Evolutionary conservation across 1,140 invertebrate species (phyloP).

Genomic region (Drosophila gunungcola): DNA sequence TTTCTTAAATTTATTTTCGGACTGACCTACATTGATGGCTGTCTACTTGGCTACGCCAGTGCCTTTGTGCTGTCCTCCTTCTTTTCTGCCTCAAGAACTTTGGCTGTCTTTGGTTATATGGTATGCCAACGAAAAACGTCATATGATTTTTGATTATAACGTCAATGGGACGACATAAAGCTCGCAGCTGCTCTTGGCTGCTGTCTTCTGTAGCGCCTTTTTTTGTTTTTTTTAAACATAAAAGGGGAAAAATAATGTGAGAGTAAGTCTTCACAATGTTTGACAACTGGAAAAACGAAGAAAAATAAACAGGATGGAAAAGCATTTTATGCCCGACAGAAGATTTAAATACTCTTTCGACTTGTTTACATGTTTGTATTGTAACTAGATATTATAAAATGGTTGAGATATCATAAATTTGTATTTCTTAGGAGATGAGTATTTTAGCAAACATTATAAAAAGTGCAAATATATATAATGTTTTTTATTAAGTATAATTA

Average conservation of each 20-base stretch:
- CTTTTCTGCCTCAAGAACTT: slow-evolving; percentile 33
- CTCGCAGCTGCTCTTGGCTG: slow-evolving; percentile 44
- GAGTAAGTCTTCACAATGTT: slow-evolving; percentile 44
- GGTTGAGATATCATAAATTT: too few species aligned
- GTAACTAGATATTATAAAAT: too few species aligned
- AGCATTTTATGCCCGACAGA: neutral
- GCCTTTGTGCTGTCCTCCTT: slow-evolving; percentile 24
- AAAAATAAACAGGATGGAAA: neutral
- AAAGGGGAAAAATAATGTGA: slow-evolving; percentile 32
- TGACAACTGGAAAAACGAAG: slow-evolving; percentile 52
- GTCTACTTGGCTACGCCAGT: slow-evolving; percentile 13
- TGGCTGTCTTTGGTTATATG: slow-evolving; percentile 18
- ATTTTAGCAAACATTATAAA: too few species aligned
- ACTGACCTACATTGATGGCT: slow-evolving; percentile 72
- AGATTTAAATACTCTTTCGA: neutral
- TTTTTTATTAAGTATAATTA: too few species aligned
- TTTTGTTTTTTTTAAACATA: slow-evolving; percentile 37
- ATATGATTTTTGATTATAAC: slow-evolving; percentile 76
- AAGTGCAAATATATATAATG: too few species aligned
- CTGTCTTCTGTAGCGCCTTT: slow-evolving; percentile 40
- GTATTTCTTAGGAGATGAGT: too few species aligned
- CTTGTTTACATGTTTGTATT: neutral
- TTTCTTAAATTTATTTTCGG: slow-evolving; percentile 70
- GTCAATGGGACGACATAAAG: slow-evolving; percentile 58
- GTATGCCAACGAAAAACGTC: slow-evolving; percentile 32